Conservation (phyloP, 2,888 invertebrate species). For the Drosophila percnosoma region DNA sequence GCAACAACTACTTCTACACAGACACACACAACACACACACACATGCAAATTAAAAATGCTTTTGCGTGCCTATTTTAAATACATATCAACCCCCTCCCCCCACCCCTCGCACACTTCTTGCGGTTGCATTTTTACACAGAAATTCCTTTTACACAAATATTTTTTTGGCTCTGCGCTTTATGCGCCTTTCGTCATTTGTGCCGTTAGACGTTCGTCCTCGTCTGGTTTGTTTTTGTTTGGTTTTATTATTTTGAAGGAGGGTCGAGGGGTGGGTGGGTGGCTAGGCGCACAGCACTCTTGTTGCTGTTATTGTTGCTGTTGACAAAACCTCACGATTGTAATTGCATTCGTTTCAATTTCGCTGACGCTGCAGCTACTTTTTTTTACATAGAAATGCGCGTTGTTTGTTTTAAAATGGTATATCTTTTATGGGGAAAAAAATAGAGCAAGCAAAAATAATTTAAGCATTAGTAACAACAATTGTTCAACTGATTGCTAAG, state of each 20-base stretch:
- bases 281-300: constrained; percentile 7
- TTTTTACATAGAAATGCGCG: neutral
- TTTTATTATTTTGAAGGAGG: neutral
- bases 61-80: constrained; percentile 47
- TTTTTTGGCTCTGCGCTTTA: constrained; percentile 23
- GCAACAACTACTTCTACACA: constrained; percentile 14
- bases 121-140: constrained; percentile 35
- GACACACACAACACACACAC: constrained; percentile 23
- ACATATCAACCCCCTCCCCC: neutral
- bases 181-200: constrained; percentile 12
- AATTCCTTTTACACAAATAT: constrained; percentile 33
- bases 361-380: constrained; percentile 30
- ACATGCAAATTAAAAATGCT: constrained; percentile 44
- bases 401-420: constrained; percentile 2
- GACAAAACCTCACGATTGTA: constrained; percentile 33
- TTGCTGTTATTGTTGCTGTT: constrained; percentile 8
- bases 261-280: neutral
- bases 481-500: neutral
- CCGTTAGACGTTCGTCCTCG: constrained; percentile 12
- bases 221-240: constrained; percentile 28
- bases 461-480: neutral
- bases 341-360: constrained; percentile 59
- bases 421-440: neutral
- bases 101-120: neutral
- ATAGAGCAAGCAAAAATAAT: neutral